phyloP scores from a whole-genome alignment of 2,888 invertebrate genomes.

The Monochamus alternatus region DNA sequence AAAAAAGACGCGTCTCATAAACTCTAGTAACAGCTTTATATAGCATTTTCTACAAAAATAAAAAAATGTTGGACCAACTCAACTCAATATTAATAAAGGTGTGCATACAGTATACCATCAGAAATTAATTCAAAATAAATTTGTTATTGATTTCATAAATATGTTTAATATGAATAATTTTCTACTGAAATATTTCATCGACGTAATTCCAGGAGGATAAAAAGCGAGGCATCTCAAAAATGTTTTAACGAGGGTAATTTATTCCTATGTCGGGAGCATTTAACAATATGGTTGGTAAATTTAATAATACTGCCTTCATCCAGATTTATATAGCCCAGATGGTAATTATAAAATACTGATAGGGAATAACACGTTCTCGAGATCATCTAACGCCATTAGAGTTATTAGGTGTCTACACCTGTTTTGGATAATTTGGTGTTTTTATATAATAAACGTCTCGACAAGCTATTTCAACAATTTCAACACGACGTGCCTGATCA shows the following conservation, averaged over 20 bases:
- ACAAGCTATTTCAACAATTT: constrained; percentile 10
- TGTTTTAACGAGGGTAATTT: constrained; percentile 6
- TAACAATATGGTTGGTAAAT: constrained; percentile 11
- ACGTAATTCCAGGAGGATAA: background rate
- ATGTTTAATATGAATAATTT: background rate
- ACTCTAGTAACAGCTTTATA: too few relatives aligned
- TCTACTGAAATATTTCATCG: background rate
- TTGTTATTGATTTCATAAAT: too few relatives aligned
- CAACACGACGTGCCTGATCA: constrained; percentile 6
- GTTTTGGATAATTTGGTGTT: constrained; percentile 16
- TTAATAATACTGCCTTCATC: constrained; percentile 4
- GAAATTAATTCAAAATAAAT: too few relatives aligned
- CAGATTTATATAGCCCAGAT: background rate
- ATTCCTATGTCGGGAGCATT: background rate
- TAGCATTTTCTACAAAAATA: too few relatives aligned
- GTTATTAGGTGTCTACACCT: constrained; percentile 27
- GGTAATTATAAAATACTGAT: background rate
- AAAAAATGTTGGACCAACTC: too few relatives aligned
- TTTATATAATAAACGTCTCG: constrained; percentile 7
- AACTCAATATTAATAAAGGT: too few relatives aligned
- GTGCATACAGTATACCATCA: too few relatives aligned
- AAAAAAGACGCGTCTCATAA: too few relatives aligned
- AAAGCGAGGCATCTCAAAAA: background rate
- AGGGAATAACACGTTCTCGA: background rate
- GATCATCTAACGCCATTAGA: constrained; percentile 19